phyloP scores from a whole-genome alignment of 2,888 invertebrate genomes.

The Caenorhabditis auriculariae region DNA sequence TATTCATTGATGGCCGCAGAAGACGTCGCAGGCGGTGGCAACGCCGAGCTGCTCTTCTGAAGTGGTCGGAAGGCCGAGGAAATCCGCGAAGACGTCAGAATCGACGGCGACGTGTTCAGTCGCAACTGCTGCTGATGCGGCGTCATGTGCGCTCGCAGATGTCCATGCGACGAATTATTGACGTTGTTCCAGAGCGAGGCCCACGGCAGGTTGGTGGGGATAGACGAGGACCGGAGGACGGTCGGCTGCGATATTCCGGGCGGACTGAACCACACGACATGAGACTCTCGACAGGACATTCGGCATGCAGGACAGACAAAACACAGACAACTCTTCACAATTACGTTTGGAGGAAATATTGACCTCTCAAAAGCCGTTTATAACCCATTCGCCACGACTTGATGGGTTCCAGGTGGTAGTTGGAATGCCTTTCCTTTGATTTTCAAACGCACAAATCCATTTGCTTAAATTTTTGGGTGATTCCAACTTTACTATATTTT shows the following conservation, averaged over 20 bases:
- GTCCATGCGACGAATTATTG: constrained; percentile 20
- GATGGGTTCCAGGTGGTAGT: neutral
- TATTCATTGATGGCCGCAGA: constrained; percentile 14
- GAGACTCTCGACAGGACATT: no score
- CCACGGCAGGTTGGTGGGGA: constrained; percentile 38
- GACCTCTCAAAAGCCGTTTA: neutral
- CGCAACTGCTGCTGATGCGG: constrained; percentile 11
- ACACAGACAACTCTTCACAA: neutral
- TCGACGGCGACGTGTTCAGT: constrained; percentile 18
- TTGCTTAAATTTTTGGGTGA: no score
- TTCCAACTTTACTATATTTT: no score
- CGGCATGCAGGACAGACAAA: constrained; percentile 1
- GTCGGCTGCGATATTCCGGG: constrained; percentile 6
- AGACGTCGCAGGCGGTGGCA: constrained; percentile 6
- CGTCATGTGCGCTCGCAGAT: constrained; percentile 12
- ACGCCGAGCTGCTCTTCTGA: neutral
- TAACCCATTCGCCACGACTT: neutral
- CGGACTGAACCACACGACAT: neutral
- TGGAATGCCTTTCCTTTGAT: neutral
- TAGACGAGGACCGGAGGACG: constrained; percentile 26
- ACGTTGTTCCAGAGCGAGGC: constrained; percentile 29
- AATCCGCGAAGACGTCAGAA: constrained; percentile 13
- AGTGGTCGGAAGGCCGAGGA: constrained; percentile 41
- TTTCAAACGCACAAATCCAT: no score
- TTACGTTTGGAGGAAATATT: neutral